Evolutionary conservation across 2,113 vertebrate genomes (phyloP).

Genomic region (Calidris pugnax): DNA sequence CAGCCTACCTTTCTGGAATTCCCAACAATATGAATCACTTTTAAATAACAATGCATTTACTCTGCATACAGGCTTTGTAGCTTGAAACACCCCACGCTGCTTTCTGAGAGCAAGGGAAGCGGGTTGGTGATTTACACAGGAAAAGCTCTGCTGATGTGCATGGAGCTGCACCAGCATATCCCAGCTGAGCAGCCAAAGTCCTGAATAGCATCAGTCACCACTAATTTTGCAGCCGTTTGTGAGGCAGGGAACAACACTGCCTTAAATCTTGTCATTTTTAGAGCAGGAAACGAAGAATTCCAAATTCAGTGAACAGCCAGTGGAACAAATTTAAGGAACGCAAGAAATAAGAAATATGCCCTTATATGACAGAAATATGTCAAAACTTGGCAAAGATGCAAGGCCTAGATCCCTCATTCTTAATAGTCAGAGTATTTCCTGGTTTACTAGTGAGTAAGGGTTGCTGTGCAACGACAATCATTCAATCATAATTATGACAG

Average conservation of each 20-base stretch:
- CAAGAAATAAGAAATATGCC: background rate
- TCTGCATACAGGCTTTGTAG: constrained; percentile 37
- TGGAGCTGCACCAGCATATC: background rate
- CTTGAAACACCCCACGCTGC: background rate
- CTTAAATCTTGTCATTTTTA: background rate
- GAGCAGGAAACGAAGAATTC: background rate
- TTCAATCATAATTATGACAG: background rate
- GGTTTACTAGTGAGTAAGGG: background rate
- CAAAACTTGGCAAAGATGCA: background rate
- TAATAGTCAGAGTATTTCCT: background rate
- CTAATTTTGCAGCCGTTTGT: background rate
- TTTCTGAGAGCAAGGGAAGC: background rate
- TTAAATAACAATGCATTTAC: constrained; percentile 44
- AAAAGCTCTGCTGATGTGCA: background rate
- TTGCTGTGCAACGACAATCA: background rate
- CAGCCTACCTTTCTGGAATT: constrained; percentile 10
- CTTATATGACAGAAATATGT: background rate
- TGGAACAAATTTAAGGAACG: background rate
- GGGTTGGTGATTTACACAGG: background rate
- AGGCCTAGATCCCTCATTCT: background rate
- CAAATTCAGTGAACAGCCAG: background rate
- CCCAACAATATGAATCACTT: constrained; percentile 19
- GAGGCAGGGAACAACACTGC: background rate
- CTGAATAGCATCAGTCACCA: background rate
- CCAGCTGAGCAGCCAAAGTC: background rate